Evolutionary conservation across 2,797 vertebrate species (phyloP).

Genomic region (Anabacerthia variegaticeps): DNA sequence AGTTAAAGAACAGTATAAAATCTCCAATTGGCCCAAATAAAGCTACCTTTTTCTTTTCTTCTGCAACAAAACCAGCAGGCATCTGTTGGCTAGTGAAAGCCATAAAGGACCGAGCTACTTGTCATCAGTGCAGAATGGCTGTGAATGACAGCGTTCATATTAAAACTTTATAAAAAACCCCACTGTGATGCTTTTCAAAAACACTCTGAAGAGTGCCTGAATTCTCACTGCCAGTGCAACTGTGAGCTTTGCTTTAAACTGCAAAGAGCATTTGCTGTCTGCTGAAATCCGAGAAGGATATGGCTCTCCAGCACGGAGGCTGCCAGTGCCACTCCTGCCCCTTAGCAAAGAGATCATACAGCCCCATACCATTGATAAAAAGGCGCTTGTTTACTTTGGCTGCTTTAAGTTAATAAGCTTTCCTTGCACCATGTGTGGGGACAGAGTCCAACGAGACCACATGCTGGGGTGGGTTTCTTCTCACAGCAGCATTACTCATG

Average conservation of each 20-base stretch:
- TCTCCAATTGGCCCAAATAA: neutral
- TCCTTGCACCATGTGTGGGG: neutral
- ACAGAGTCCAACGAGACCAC: neutral
- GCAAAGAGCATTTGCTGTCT: neutral
- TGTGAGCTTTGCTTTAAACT: neutral
- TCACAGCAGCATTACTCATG: neutral
- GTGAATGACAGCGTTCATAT: neutral
- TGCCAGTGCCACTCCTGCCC: neutral
- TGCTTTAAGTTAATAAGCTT: neutral
- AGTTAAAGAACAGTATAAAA: neutral
- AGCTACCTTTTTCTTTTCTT: neutral
- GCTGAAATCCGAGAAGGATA: neutral
- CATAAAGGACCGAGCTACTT: neutral
- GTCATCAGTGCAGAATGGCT: neutral
- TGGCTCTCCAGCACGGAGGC: rapidly evolving
- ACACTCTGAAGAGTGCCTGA: neutral
- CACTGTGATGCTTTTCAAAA: neutral
- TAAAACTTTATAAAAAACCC: neutral
- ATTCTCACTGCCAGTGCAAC: neutral
- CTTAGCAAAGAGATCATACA: neutral
- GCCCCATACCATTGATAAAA: neutral
- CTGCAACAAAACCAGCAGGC: neutral
- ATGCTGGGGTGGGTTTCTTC: neutral
- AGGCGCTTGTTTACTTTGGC: neutral
- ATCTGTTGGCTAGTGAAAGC: neutral